Evolutionary conservation across 2,797 vertebrate species (phyloP), one percentile per base, ranked within the genome.

Genomic region (Sorex maritimensis): DNA sequence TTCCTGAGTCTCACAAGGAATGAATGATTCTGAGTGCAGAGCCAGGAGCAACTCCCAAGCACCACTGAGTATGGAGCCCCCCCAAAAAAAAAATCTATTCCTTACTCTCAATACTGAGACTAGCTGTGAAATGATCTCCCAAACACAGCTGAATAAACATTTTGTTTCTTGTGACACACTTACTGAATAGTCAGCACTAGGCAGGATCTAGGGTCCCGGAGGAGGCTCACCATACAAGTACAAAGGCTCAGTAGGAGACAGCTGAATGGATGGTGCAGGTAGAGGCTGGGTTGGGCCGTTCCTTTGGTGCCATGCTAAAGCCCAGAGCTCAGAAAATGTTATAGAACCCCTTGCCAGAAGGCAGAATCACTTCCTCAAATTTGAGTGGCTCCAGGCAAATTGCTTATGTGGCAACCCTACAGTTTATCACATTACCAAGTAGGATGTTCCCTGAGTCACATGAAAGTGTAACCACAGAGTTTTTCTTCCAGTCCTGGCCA

Each of bases 81-180:
- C 41, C 5, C 41, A 44, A 2, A 44, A 44, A 44, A 44, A 44
- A 44, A 44, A 44, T 44, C 41, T 7, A 77, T 49, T 65, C 24
- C n/a, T 44, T 91, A 78, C 77, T 61, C 24, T 95, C 49, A 63
- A 12, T 34, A 78, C 86, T 46, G 69, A 85, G 69, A 92, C 46
- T 55, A 52, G 65, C 75, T 44, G 41, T 44, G 85, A 73, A 61
- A 61, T 52, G 55, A 58, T 82, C 23, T 72, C 61, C 49, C 46
- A 81, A 93, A 26, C 49, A 14, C 52, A 86, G 68, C 5, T 52
- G 13, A 93, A 79, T 86, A 81, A 52, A 93, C 82, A 71, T 44
- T 44, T 4, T 28, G 67, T 49, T 75, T 91, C 88, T 88, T 58
- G 5, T 49, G 38, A 92, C 15, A 67, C n/a, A 41, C 63, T 86